A percentile compares a stretch with the other conserved stretches of the same genome.
Evolutionary conservation across 2,888 invertebrate genomes (phyloP).

Genomic region (Lapara coniferarum): DNA sequence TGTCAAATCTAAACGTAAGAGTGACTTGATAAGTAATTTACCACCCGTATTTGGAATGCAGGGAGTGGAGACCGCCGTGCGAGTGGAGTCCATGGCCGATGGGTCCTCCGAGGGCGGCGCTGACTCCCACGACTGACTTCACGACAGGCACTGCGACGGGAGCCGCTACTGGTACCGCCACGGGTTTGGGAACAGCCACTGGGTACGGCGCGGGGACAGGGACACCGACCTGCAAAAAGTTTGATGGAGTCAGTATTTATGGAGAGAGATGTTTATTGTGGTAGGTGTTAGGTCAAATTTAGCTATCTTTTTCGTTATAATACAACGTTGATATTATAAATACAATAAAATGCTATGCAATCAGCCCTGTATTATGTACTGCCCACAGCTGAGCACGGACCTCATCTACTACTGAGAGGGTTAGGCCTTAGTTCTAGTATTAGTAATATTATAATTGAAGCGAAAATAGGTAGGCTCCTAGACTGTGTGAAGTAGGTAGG

Average conservation of each 20-base stretch:
- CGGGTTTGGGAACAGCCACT: constrained; percentile 71
- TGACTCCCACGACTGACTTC: constrained; percentile 50
- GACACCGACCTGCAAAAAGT: constrained; percentile 65
- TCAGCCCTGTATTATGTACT: no score
- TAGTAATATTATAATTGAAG: no score
- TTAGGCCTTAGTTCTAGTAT: no score
- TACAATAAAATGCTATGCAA: no score
- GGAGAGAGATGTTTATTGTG: background rate
- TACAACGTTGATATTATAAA: no score
- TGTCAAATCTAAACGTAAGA: constrained; percentile 29
- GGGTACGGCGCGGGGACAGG: constrained; percentile 78
- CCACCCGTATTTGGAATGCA: constrained; percentile 50
- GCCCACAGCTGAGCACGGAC: no score
- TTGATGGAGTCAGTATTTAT: no score
- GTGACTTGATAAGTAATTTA: constrained; percentile 45
- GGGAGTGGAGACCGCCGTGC: constrained; percentile 38
- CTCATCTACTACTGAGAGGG: no score
- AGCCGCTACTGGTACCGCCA: constrained; percentile 70
- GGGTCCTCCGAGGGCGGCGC: constrained; percentile 41
- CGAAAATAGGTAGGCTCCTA: no score
- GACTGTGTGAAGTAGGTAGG: no score
- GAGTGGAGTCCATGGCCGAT: constrained; percentile 43
- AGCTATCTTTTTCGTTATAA: no score
- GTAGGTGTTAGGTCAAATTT: no score
- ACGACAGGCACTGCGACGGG: constrained; percentile 64